A percentile compares a stretch with the other conserved stretches of the same genome.
Evolutionary conservation across 2,113 vertebrate species (phyloP).

Genomic region (Lota lota): DNA sequence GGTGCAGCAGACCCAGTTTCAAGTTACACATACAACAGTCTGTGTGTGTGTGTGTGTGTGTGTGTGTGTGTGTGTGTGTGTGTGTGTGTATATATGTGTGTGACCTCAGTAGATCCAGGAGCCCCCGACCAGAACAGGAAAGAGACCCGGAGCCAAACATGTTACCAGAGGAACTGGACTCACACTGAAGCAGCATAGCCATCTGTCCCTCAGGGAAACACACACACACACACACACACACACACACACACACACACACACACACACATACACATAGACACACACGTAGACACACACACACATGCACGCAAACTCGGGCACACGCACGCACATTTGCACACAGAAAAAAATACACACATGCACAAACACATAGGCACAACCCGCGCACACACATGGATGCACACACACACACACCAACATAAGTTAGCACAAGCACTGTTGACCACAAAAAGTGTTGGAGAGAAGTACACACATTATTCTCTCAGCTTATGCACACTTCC

Average conservation of each 20-base stretch:
- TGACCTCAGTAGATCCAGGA: background rate
- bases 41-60: constrained; percentile 12
- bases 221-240: constrained; percentile 9
- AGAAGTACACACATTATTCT: no score
- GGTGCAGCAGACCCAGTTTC: constrained; percentile 33
- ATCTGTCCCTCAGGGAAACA: constrained; percentile 61
- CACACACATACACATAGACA: constrained; percentile 5
- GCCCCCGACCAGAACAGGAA: constrained; percentile 59
- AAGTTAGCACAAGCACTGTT: background rate
- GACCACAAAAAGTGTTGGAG: no score
- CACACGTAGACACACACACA: constrained; percentile 2
- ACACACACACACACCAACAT: constrained; percentile 3
- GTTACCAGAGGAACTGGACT: constrained; percentile 38
- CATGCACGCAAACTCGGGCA: background rate
- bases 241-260: background rate
- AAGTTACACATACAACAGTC: constrained; percentile 24
- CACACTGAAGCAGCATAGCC: constrained; percentile 46
- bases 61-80: constrained; percentile 18
- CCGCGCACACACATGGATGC: background rate
- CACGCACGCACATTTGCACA: background rate
- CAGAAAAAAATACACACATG: background rate
- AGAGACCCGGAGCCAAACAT: constrained; percentile 54
- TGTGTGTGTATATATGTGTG: constrained; percentile 23
- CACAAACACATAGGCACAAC: background rate
- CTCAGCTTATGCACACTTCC: constrained; percentile 19